Percentiles rank a stretch among this genome's conserved stretches.
These are phyloP conservation scores for Gila orcuttii DNA, from an alignment of 2,113 vertebrate genomes.

Conservation along the genomic window DNA sequence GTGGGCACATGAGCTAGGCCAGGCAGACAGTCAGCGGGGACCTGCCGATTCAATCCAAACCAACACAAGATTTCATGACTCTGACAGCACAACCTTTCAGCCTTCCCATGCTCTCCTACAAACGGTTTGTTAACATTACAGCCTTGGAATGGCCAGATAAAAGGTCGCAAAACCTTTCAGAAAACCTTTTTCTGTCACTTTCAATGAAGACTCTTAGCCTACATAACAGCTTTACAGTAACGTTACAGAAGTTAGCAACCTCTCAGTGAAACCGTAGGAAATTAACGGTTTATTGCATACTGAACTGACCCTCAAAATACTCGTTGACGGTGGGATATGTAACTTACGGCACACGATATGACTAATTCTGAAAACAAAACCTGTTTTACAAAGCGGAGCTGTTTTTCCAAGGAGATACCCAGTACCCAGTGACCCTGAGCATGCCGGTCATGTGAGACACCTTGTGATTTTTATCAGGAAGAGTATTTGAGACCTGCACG, in stretches of 20 bases:
- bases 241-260: neutral
- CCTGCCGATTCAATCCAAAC: conserved; percentile 1
- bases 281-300: neutral
- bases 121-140: conserved; percentile 11
- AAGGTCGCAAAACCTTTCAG: conserved; percentile 17
- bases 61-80: neutral
- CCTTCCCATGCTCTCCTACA: conserved; percentile 2
- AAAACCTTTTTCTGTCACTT: conserved; percentile 27
- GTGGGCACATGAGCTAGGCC: neutral
- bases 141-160: conserved; percentile 1
- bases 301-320: neutral
- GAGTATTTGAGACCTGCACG: conserved; percentile 23
- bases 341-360: neutral
- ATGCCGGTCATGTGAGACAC: conserved; percentile 27
- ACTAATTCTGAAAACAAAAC: conserved; percentile 1
- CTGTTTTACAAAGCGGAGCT: conserved; percentile 1
- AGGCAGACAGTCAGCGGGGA: neutral
- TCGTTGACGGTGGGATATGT: neutral
- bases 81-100: conserved; percentile 29
- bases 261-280: neutral
- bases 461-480: conserved; percentile 35
- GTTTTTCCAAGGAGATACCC: conserved; percentile 26
- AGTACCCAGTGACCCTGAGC: conserved; percentile 8
- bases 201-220: conserved; percentile 27
- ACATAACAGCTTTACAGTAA: neutral